A percentile compares a stretch with the other conserved stretches of the same genome.
Conservation (phyloP, 2,113 vertebrate species). For the Excalfactoria chinensis region DNA sequence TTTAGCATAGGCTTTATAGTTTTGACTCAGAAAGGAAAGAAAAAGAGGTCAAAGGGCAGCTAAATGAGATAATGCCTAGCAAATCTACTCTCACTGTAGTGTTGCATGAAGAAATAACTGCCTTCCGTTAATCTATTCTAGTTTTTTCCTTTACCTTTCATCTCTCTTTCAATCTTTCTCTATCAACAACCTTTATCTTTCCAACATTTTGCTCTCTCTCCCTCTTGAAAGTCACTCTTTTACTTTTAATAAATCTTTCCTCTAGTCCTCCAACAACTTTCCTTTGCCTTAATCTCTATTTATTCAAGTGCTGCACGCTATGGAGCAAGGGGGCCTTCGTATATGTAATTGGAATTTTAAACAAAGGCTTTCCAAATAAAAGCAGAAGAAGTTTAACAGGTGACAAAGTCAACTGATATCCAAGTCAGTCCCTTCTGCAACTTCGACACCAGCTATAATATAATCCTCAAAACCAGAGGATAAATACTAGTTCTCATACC, state of each 20-base stretch:
- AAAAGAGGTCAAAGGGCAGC: neutral
- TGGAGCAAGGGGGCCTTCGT: neutral
- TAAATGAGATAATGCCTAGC: neutral
- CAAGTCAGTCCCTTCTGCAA: neutral
- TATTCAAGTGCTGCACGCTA: neutral
- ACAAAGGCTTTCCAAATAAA: neutral
- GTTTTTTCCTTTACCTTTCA: neutral
- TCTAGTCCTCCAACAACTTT: neutral
- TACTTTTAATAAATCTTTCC: neutral
- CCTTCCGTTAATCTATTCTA: neutral
- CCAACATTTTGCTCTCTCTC: neutral
- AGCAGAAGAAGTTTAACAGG: neutral
- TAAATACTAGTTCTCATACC: neutral
- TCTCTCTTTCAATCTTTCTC: neutral
- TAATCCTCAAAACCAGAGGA: neutral
- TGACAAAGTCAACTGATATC: neutral
- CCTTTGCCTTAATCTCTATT: neutral
- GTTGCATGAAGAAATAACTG: neutral
- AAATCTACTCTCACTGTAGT: neutral
- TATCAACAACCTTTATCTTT: neutral
- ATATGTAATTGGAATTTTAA: neutral
- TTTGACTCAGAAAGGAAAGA: neutral
- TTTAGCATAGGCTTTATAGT: neutral
- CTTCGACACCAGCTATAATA: neutral
- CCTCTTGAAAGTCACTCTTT: neutral